Conservation (phyloP, 2,113 vertebrate species). For the Puntigrus tetrazona region DNA sequence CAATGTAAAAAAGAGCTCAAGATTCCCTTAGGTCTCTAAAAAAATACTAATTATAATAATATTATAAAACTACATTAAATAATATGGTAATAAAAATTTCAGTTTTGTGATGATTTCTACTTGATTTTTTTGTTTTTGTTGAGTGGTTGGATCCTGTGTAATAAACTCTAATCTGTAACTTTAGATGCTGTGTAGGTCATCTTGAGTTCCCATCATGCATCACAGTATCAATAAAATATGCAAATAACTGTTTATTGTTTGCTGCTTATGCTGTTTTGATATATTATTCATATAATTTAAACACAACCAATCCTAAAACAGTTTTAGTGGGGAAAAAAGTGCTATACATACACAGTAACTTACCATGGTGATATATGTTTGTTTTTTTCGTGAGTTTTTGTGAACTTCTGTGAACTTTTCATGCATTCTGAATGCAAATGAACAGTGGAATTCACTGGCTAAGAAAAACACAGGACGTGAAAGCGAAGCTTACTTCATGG, state of each 20-base stretch:
- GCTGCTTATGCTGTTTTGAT: background rate
- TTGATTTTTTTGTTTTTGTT: too few relatives aligned
- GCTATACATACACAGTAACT: background rate
- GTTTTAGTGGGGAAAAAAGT: too few relatives aligned
- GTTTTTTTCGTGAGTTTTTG: too few relatives aligned
- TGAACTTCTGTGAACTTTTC: background rate
- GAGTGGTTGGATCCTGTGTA: background rate
- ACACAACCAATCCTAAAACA: background rate
- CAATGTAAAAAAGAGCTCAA: background rate
- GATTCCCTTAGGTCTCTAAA: background rate
- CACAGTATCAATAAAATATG: background rate
- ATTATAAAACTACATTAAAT: background rate
- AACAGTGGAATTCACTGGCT: background rate
- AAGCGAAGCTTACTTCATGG: background rate
- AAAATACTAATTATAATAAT: background rate
- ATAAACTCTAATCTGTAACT: background rate
- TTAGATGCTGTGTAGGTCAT: background rate
- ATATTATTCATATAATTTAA: background rate
- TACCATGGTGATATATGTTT: background rate
- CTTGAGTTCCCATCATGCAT: background rate
- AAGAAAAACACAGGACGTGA: constrained; percentile 40
- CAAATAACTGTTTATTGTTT: background rate
- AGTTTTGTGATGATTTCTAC: background rate
- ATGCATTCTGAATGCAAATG: constrained; percentile 46
- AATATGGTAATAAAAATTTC: background rate